A percentile compares a stretch with the other conserved stretches of the same genome.
phyloP scores from a whole-genome alignment of 2,113 vertebrate species.

The Rhinoderma darwinii region DNA sequence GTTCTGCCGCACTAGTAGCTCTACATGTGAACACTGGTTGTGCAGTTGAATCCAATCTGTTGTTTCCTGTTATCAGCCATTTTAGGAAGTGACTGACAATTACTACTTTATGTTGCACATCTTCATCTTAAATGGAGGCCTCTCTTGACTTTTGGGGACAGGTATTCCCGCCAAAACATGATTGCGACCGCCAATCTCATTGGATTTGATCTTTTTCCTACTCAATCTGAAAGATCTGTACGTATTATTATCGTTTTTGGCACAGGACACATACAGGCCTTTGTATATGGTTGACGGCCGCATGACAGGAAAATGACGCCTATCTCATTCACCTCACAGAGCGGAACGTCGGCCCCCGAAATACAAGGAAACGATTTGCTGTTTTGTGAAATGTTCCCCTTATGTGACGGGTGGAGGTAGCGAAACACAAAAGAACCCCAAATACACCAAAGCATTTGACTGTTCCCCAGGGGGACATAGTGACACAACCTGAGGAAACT shows the following conservation, averaged over 20 bases:
- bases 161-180: neutral
- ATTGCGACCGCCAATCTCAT: neutral
- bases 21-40: too few relatives aligned
- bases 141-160: neutral
- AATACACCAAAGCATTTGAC: neutral
- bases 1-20: too few relatives aligned
- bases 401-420: neutral
- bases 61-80: neutral
- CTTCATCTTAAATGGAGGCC: too few relatives aligned
- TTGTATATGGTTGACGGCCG: neutral
- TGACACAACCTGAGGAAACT: constrained; percentile 15
- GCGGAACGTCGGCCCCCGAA: neutral
- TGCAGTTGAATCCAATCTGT: neutral
- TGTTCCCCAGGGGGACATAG: neutral
- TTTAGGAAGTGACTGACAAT: neutral
- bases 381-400: neutral
- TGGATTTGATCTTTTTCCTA: neutral
- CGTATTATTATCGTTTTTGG: neutral
- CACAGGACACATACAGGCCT: neutral
- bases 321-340: constrained; percentile 17
- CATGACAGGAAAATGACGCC: constrained; percentile 17
- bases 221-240: neutral
- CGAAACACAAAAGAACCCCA: neutral
- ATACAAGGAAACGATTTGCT: neutral
- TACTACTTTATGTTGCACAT: too few relatives aligned